Evolutionary conservation across 1,140 invertebrate species (phyloP), one percentile per base, ranked within the genome.

Genomic region (Rhopalosiphum padi): DNA sequence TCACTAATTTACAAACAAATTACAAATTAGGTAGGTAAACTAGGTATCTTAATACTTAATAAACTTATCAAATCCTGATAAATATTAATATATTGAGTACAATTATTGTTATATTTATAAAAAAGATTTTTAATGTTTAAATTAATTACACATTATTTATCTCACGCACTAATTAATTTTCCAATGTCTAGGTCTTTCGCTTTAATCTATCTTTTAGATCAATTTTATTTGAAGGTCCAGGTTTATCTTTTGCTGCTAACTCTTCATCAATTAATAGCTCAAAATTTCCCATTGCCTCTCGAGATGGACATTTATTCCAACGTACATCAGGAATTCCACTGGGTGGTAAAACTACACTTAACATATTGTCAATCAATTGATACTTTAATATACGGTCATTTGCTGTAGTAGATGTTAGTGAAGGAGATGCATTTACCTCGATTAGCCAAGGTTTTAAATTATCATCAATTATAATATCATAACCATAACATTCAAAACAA

Each of bases 331-430:
- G 98, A 23, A 98, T 96, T 87, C 98, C 98, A 94, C 98, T 98
- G 1, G 98, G 97, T 3, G 98, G 98, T 51, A 99, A 95, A 1
- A 99, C 98, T 86, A 99, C 97, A 48, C 98, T 98, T 87, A 99
- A 96, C 93, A 99, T 98, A 95, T 99, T 99, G 94, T 99, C 98
- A 93, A 99, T 98, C 25, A 99, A 95, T 96, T 99, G 99, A 94
- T 99, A 98, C 95, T 99, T 99, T 94, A 99, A 96, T 94, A 99
- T 99, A 94, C 99, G 96, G 95, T 99, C 99, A 95, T 98, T 99
- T 0, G 98, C 98, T 0, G 99, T 99, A 1, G 99, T 99, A 1
- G 98, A 98, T 7, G 98, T 98, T 2, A 99, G 95, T 0, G 98
- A 99, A 0, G 99, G 99, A 0, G 98, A 99, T 1, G 99, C 98